Percentiles rank a stretch among this genome's conserved stretches.
phyloP scores from a whole-genome alignment of 2,113 vertebrate species.

The Chunga burmeisteri region DNA sequence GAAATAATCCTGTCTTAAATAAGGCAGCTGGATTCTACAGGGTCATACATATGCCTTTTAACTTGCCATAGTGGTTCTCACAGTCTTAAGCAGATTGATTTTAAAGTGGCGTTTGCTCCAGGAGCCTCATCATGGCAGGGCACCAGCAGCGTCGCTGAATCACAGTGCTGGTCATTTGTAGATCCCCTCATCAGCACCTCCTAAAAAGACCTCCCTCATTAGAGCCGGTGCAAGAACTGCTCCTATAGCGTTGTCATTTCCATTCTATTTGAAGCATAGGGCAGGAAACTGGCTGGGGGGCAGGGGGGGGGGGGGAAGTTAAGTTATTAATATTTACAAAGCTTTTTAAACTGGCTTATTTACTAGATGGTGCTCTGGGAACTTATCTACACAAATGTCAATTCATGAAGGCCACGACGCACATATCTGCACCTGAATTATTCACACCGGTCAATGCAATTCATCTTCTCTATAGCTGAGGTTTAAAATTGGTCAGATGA shows the following conservation, averaged over 20 bases:
- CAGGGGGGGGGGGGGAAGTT: not conserved
- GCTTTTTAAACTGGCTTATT: not conserved
- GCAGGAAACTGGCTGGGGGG: too few relatives aligned
- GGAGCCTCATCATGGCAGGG: not conserved
- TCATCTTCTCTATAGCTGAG: not conserved
- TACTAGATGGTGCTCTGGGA: not conserved
- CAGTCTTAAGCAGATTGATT: not conserved
- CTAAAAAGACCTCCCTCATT: not conserved
- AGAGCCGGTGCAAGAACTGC: not conserved
- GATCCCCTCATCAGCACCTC: fast-evolving
- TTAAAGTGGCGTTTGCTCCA: not conserved
- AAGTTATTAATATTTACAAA: not conserved
- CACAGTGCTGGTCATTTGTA: not conserved
- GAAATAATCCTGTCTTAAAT: not conserved
- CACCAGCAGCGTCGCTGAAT: not conserved
- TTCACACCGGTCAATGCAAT: not conserved
- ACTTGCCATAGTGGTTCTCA: not conserved
- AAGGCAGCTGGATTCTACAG: not conserved
- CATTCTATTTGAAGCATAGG: not conserved
- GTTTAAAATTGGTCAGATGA: not conserved
- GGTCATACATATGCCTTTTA: not conserved
- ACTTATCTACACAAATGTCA: not conserved
- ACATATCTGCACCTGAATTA: not conserved
- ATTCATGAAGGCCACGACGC: not conserved
- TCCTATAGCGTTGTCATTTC: not conserved